A percentile compares a stretch with the other conserved stretches of the same genome.
These are phyloP conservation scores for Macrostomum lignano DNA, from an alignment of 1,140 invertebrate species.

Conservation along the genomic window DNA sequence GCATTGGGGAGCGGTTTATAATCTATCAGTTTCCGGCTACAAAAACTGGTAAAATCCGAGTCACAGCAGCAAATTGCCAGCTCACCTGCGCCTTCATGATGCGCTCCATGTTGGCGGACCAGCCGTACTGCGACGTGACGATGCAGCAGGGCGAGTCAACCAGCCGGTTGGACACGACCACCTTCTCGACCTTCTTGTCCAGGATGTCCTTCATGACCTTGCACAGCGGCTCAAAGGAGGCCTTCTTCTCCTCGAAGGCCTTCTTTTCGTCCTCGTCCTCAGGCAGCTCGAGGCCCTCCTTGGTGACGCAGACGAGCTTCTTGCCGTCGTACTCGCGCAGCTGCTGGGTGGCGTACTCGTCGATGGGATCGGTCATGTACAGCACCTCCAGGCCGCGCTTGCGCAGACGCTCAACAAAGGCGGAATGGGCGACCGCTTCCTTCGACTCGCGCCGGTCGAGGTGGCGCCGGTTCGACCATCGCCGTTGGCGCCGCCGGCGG, in stretches of 20 bases:
- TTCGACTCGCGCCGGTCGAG: conserved; percentile 71
- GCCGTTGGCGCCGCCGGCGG: too few relatives aligned
- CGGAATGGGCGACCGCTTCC: conserved; percentile 76
- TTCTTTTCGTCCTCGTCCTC: conserved; percentile 67
- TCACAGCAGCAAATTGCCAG: too few relatives aligned
- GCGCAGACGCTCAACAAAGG: conserved; percentile 83
- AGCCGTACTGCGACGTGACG: conserved; percentile 91
- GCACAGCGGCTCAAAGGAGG: conserved; percentile 47
- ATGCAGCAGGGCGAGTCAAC: conserved; percentile 92
- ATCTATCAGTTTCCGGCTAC: too few relatives aligned
- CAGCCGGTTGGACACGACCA: conserved; percentile 61
- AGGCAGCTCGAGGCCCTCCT: conserved; percentile 79
- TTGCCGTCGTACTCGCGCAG: conserved; percentile 91
- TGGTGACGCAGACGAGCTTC: conserved; percentile 72
- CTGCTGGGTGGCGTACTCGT: conserved; percentile 91
- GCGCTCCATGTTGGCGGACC: conserved; percentile 96
- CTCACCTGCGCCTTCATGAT: conserved; percentile 99
- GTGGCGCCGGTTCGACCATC: too few relatives aligned
- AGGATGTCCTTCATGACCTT: conserved; percentile 93
- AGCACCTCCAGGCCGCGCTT: conserved; percentile 87
- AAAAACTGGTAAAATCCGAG: too few relatives aligned
- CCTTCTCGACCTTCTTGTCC: conserved; percentile 88
- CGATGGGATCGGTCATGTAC: conserved; percentile 94
- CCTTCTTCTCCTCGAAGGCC: conserved; percentile 73
- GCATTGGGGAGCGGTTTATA: too few relatives aligned